Percentiles rank a stretch among this genome's conserved stretches.
Conservation (phyloP, 2,113 vertebrate genomes). For the Phrynosoma blainvillii region DNA sequence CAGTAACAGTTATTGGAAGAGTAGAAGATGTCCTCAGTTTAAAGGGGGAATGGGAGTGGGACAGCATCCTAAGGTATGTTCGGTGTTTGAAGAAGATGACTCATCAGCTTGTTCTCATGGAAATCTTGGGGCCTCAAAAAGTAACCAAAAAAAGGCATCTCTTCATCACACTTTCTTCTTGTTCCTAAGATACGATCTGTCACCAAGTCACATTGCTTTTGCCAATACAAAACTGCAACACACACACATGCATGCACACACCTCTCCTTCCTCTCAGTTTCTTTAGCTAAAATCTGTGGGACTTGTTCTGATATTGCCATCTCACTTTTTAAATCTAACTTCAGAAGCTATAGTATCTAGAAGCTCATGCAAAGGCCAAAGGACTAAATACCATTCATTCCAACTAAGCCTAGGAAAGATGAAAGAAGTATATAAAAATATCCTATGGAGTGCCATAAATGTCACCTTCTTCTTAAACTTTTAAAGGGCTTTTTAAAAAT, state of each 20-base stretch:
- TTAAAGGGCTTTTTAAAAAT: no score
- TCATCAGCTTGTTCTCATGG: neutral
- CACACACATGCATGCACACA: neutral
- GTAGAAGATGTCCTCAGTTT: neutral
- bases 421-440: no score
- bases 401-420: no score
- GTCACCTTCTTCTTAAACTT: no score
- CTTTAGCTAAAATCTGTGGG: neutral
- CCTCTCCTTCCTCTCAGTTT: neutral
- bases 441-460: no score
- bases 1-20: neutral
- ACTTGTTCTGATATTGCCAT: neutral
- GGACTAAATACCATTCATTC: no score
- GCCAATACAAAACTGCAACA: neutral
- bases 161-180: neutral
- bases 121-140: neutral
- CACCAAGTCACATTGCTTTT: neutral
- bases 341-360: no score
- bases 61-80: neutral
- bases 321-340: no score
- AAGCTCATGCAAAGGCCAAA: no score
- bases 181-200: neutral
- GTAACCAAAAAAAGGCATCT: neutral
- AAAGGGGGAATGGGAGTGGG: neutral
- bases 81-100: neutral